phyloP scores from a whole-genome alignment of 2,797 vertebrate species.

The Meriones psammophilus region DNA sequence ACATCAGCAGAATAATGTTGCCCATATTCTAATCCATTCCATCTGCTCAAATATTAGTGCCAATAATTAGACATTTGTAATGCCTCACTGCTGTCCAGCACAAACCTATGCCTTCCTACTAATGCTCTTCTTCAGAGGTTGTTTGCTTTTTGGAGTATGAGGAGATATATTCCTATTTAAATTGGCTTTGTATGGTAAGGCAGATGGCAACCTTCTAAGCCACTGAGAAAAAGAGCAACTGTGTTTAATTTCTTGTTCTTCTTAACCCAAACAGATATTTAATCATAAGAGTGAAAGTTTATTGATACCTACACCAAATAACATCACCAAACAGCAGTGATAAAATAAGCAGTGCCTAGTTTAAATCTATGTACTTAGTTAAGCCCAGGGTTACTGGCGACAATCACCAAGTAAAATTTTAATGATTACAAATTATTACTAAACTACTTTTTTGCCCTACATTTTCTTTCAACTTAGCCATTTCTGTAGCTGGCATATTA shows the following conservation, averaged over 20 bases:
- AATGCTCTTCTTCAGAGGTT: slow-evolving; percentile 88
- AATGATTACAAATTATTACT: slow-evolving; percentile 50
- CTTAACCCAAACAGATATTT: slow-evolving; percentile 60
- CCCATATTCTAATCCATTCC: slow-evolving; percentile 99
- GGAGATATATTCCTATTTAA: slow-evolving; percentile 88
- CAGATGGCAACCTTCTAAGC: slow-evolving; percentile 87
- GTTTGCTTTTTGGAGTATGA: slow-evolving; percentile 87
- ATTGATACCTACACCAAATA: slow-evolving; percentile 42
- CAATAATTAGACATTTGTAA: slow-evolving; percentile 94
- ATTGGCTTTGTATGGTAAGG: slow-evolving; percentile 88
- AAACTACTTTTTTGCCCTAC: slow-evolving; percentile 26
- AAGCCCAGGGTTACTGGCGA: slow-evolving; percentile 58
- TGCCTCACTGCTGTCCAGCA: slow-evolving; percentile 90
- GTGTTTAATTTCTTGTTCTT: slow-evolving; percentile 86
- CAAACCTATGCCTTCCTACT: slow-evolving; percentile 88
- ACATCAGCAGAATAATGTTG: slow-evolving; percentile 96
- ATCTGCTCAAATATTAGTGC: slow-evolving; percentile 98
- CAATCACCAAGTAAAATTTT: slow-evolving; percentile 49
- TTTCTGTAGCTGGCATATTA: slow-evolving; percentile 44
- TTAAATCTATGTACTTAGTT: slow-evolving; percentile 66
- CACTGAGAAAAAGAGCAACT: slow-evolving; percentile 86
- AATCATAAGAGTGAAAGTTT: slow-evolving; percentile 59
- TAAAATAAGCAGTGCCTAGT: slow-evolving; percentile 8
- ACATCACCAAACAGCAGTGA: slow-evolving; percentile 40
- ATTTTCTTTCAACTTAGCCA: slow-evolving; percentile 53